Evolutionary conservation across 2,888 invertebrate genomes (phyloP).

Genomic region (Phortica okadai): DNA sequence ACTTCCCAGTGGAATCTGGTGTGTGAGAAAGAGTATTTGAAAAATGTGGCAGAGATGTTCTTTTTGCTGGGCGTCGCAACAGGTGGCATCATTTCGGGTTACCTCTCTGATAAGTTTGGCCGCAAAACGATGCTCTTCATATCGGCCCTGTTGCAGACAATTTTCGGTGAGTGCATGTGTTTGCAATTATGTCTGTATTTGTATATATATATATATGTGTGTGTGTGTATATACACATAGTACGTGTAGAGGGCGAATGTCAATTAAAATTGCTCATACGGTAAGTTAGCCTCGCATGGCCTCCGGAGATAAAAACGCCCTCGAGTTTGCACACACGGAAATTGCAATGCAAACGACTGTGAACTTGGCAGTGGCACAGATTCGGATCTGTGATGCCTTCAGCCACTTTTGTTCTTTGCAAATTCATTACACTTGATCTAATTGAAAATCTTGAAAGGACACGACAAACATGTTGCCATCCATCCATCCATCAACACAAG

Average conservation of each 20-base stretch:
- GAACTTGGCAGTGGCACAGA: conserved; percentile 66
- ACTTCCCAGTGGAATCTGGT: conserved; percentile 87
- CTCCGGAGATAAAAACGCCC: not conserved
- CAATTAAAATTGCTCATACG: conserved; percentile 21
- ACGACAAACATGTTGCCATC: not conserved
- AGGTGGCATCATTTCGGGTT: conserved; percentile 87
- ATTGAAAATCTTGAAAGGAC: conserved; percentile 26
- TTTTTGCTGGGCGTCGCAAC: conserved; percentile 86
- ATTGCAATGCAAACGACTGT: conserved; percentile 58
- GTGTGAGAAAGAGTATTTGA: conserved; percentile 83
- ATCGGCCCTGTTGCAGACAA: conserved; percentile 83
- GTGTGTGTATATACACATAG: too few relatives aligned
- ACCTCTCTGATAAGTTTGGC: conserved; percentile 88
- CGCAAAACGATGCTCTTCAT: conserved; percentile 86
- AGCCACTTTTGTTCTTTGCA: conserved; percentile 8
- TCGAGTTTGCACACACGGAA: conserved; percentile 36
- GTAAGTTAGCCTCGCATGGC: not conserved
- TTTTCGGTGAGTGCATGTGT: conserved; percentile 78
- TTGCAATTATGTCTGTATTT: not conserved
- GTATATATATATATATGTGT: conserved; percentile 40
- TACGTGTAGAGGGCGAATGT: conserved; percentile 31
- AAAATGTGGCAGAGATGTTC: conserved; percentile 86
- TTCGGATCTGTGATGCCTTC: not conserved
- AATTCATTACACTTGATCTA: conserved; percentile 2
- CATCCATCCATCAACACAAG: not conserved